Percentiles rank a stretch among this genome's conserved stretches.
phyloP scores from a whole-genome alignment of 2,797 vertebrate species.

The Melanotaenia nigrans region DNA sequence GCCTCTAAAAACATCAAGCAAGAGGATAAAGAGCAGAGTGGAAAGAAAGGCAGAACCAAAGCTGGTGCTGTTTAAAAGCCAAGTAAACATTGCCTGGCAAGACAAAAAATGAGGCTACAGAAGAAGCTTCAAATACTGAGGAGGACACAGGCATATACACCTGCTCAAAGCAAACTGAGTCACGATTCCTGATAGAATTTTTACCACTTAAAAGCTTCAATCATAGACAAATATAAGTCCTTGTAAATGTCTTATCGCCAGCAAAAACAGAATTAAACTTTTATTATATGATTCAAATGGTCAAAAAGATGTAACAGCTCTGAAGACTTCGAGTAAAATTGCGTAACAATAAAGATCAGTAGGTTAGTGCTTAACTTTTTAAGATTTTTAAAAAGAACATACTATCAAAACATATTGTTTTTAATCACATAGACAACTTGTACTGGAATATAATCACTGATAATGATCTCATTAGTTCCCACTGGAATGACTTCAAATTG shows the following conservation, averaged over 20 bases:
- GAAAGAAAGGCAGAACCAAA: conserved; percentile 58
- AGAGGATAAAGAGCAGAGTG: conserved; percentile 59
- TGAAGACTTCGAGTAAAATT: background rate
- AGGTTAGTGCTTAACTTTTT: background rate
- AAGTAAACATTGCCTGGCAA: conserved; percentile 57
- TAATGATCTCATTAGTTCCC: background rate
- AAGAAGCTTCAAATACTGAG: conserved; percentile 8
- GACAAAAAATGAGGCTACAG: conserved; percentile 33
- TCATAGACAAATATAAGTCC: background rate
- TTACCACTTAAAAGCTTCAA: background rate
- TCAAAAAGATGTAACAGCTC: background rate
- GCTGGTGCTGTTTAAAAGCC: conserved; percentile 39
- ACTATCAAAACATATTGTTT: background rate
- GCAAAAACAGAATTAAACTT: background rate
- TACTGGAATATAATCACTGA: background rate
- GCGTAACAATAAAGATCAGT: too few species aligned
- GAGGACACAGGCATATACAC: background rate
- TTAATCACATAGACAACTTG: background rate
- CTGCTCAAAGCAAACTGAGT: background rate
- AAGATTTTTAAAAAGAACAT: background rate
- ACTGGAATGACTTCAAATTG: background rate
- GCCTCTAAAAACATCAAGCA: conserved; percentile 51
- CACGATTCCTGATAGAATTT: background rate
- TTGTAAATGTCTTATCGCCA: background rate
- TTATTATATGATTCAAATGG: background rate